Evolutionary conservation across 2,797 vertebrate species (phyloP), one percentile per base, ranked within the genome.

Genomic region (Diceros bicornis): DNA sequence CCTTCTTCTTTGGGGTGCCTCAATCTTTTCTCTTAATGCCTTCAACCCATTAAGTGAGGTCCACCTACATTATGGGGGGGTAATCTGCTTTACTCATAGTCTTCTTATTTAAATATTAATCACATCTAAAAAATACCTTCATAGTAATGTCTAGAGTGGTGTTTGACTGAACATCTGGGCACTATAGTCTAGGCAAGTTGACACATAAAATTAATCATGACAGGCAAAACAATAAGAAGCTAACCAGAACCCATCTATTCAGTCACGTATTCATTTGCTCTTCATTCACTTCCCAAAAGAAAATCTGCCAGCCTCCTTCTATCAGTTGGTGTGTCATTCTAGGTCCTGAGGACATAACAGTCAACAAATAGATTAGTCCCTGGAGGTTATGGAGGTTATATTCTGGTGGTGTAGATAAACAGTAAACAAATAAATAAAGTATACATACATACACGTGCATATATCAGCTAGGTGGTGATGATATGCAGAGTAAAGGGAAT

Each of bases 381-480:
- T 57, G 29, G 32, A 78, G 41, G 41, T n/a, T 11, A 14, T 50
- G 17, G 12, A 59, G 7, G 11, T 17, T 59, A 66, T 81, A 37
- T 37, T 47, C 34, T 68, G 21, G 41, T 27, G 16, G 27, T 34
- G 50, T 55, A 71, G 68, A 59, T 57, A n/a, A 78, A 29, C 7
- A 34, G 17, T 12, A 57, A 84, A 50, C 44, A 84, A 77, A 62
- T 47, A 29, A 13, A 13, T 77, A 23, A 57, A 69, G 62, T 29
- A 52, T 32, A n/a, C 10, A 25, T 13, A 41, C 8, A 4, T 0
- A 5, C 12, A 6, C 13, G 69, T 47, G 69, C 14, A 2, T 16
- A 18, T 0, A 4, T 13, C n/a, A 25, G 8, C 20, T 16, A 20
- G 1, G 4, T 7, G 21, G 52, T 21, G 37, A 61, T 3, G 23